Evolutionary conservation across 1,140 invertebrate genomes (phyloP).

Genomic region (Lordiphosa clarofinis): DNA sequence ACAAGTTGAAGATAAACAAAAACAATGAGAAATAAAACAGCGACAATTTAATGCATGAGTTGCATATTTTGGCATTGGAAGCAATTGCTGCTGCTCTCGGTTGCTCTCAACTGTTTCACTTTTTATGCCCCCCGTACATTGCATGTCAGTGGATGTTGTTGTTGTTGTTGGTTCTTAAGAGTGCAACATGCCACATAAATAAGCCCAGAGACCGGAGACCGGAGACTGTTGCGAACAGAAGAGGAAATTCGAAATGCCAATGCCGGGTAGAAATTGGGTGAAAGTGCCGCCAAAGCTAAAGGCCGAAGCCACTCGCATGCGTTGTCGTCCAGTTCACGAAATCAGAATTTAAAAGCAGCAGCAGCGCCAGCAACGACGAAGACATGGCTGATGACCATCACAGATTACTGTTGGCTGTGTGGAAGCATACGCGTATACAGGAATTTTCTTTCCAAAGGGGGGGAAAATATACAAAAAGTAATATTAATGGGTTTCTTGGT

Average conservation of each 20-base stretch:
- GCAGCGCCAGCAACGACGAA: slow-evolving; percentile 33
- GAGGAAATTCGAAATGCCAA: slow-evolving; percentile 67
- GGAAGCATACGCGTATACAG: slow-evolving; percentile 9
- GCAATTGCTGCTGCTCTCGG: slow-evolving; percentile 7
- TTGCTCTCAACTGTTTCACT: slow-evolving; percentile 29
- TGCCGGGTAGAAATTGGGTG: slow-evolving; percentile 72
- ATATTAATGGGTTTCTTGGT: background rate
- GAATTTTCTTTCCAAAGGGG: background rate
- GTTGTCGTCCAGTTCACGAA: slow-evolving; percentile 65
- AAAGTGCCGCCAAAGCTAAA: slow-evolving; percentile 70
- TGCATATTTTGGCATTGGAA: slow-evolving; percentile 62
- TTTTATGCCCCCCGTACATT: slow-evolving; percentile 40
- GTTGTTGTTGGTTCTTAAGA: slow-evolving; percentile 47
- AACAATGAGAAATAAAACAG: slow-evolving; percentile 76
- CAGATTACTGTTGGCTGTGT: slow-evolving; percentile 63
- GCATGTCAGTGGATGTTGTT: slow-evolving; percentile 34
- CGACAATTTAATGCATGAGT: slow-evolving; percentile 77
- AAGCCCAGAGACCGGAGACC: slow-evolving; percentile 33
- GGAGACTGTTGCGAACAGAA: slow-evolving; percentile 15
- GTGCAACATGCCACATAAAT: slow-evolving; percentile 74
- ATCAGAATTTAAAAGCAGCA: slow-evolving; percentile 72
- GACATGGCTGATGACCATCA: slow-evolving; percentile 68
- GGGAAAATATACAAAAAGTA: too few species aligned
- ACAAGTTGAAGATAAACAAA: slow-evolving; percentile 74
- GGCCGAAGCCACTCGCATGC: slow-evolving; percentile 52